Evolutionary conservation across 2,797 vertebrate genomes (phyloP).

Genomic region (Selene dorsalis): DNA sequence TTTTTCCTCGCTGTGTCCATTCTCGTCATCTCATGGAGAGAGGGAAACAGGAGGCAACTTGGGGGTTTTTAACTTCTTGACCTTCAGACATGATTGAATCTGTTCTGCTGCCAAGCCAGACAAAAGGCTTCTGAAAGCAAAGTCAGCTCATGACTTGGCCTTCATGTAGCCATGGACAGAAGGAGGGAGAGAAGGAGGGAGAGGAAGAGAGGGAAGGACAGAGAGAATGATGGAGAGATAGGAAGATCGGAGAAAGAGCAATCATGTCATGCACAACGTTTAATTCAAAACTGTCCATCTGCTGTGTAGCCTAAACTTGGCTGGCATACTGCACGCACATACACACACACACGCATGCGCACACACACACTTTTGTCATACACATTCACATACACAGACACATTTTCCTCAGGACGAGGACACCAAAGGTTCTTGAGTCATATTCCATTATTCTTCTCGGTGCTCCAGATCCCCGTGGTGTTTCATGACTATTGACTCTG

Average conservation of each 20-base stretch:
- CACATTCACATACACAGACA: slow-evolving; percentile 25
- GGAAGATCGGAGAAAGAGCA: slow-evolving; percentile 36
- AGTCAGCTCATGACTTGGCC: slow-evolving; percentile 74
- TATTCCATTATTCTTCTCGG: slow-evolving; percentile 18
- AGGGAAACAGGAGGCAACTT: slow-evolving; percentile 66
- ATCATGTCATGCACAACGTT: slow-evolving; percentile 73
- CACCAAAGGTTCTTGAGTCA: slow-evolving; percentile 32
- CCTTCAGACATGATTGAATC: slow-evolving; percentile 80
- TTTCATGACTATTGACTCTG: slow-evolving; percentile 7
- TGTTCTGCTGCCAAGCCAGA: slow-evolving; percentile 73
- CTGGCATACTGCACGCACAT: slow-evolving; percentile 37
- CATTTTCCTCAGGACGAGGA: slow-evolving; percentile 26
- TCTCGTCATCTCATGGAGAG: slow-evolving; percentile 35
- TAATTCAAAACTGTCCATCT: slow-evolving; percentile 85
- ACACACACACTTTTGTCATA: slow-evolving; percentile 12
- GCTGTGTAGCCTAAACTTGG: slow-evolving; percentile 74
- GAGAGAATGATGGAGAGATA: background rate
- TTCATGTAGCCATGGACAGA: slow-evolving; percentile 64
- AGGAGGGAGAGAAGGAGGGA: slow-evolving; percentile 12
- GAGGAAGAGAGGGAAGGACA: slow-evolving; percentile 15
- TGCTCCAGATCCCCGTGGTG: background rate
- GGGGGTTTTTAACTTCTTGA: slow-evolving; percentile 77
- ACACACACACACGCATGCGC: slow-evolving; percentile 24
- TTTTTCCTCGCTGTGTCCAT: slow-evolving; percentile 15
- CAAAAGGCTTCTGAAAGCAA: slow-evolving; percentile 72